A percentile compares a stretch with the other conserved stretches of the same genome.
phyloP scores from a whole-genome alignment of 2,113 vertebrate species.

The Leucosticte australis region DNA sequence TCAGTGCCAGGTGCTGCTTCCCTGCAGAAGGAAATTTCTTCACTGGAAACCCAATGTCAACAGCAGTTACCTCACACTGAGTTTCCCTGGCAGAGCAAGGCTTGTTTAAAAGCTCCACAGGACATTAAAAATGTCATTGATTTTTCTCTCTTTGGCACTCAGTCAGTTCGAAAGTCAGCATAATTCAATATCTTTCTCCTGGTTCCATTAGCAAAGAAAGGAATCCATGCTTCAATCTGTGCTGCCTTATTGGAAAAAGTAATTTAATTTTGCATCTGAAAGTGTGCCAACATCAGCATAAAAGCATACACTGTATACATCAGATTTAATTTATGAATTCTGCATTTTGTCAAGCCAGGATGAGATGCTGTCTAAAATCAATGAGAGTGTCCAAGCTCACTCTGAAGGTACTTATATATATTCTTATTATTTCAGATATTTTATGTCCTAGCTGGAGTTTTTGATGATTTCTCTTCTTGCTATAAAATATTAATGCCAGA shows the following conservation, averaged over 20 bases:
- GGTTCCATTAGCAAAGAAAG: constrained; percentile 57
- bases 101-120: constrained; percentile 30
- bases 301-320: neutral
- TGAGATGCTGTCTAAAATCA: constrained; percentile 32
- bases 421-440: constrained; percentile 5
- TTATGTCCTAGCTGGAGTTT: neutral
- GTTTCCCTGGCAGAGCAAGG: neutral
- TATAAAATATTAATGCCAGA: neutral
- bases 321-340: constrained; percentile 44
- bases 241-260: constrained; percentile 51
- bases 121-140: constrained; percentile 57
- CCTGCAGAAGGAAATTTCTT: neutral
- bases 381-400: neutral
- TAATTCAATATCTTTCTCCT: constrained; percentile 58
- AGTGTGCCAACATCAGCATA: constrained; percentile 57
- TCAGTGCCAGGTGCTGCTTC: neutral
- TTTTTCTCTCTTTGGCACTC: constrained; percentile 47
- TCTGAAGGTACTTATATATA: neutral
- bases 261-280: constrained; percentile 68
- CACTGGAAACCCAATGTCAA: neutral
- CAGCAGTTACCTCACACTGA: neutral
- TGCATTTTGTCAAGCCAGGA: constrained; percentile 28
- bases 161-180: constrained; percentile 43
- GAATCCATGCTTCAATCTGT: constrained; percentile 33
- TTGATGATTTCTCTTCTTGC: constrained; percentile 17